Conservation (phyloP, 2,113 vertebrate genomes). For the Vidua macroura region DNA sequence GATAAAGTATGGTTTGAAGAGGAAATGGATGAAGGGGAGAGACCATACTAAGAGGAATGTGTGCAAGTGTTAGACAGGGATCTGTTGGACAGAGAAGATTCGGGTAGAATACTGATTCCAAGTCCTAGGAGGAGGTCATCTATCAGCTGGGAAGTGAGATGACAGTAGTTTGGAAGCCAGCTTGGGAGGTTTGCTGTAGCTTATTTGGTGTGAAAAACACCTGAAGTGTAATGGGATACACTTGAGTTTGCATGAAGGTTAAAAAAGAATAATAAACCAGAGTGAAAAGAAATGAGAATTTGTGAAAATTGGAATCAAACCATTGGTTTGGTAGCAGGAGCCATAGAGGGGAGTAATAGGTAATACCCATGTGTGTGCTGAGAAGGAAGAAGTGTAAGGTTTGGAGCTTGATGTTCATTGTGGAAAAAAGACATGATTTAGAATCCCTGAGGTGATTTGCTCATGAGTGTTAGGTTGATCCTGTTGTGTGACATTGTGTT, state of each 20-base stretch:
- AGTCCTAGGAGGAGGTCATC: neutral
- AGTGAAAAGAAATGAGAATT: neutral
- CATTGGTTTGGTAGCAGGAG: neutral
- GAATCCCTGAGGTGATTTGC: neutral
- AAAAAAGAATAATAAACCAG: neutral
- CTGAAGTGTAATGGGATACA: neutral
- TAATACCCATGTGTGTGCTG: neutral
- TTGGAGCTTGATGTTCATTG: neutral
- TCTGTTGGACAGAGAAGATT: neutral
- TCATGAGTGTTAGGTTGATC: neutral
- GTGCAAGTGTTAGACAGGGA: neutral
- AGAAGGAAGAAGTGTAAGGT: neutral
- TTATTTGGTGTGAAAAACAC: neutral
- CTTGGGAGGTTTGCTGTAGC: neutral
- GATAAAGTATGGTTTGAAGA: neutral
- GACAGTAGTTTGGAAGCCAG: neutral
- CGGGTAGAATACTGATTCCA: neutral
- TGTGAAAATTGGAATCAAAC: neutral
- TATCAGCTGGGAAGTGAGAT: neutral
- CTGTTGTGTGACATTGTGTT: neutral
- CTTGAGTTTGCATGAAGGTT: neutral
- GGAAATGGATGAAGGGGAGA: neutral
- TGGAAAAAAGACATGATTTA: neutral
- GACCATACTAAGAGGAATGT: neutral
- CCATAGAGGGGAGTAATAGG: neutral